Percentiles rank a stretch among this genome's conserved stretches.
Conservation (phyloP, 2,888 invertebrate species). For the Polia nebulosa region DNA sequence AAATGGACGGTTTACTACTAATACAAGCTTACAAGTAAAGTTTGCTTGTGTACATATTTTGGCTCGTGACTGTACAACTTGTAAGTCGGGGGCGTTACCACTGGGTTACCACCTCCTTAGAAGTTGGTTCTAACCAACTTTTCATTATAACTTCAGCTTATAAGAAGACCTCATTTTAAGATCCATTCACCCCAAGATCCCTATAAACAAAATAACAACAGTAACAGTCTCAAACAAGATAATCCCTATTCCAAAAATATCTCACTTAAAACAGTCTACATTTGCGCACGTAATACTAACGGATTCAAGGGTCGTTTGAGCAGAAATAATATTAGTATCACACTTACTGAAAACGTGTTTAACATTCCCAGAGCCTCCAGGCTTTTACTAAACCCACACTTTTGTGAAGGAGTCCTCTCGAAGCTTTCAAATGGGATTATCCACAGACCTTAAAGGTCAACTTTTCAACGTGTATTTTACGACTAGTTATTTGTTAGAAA, state of each 20-base stretch:
- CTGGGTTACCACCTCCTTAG: too few relatives aligned
- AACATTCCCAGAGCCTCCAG: not conserved
- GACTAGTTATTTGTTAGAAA: too few relatives aligned
- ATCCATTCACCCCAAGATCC: not conserved
- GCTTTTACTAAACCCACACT: slow-evolving; percentile 5
- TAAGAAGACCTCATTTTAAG: not conserved
- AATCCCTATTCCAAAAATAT: slow-evolving; percentile 26
- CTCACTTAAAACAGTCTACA: not conserved
- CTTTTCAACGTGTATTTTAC: slow-evolving; percentile 8
- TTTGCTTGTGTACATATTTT: too few relatives aligned
- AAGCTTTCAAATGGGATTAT: slow-evolving; percentile 15
- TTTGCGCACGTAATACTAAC: slow-evolving; percentile 15
- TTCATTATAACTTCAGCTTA: not conserved
- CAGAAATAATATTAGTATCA: slow-evolving; percentile 44
- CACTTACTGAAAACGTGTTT: slow-evolving; percentile 23
- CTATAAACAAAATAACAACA: not conserved
- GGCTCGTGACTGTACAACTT: too few relatives aligned
- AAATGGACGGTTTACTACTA: too few relatives aligned
- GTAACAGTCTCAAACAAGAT: not conserved
- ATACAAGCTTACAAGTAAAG: too few relatives aligned
- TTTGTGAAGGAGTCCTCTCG: not conserved
- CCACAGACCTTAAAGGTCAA: slow-evolving; percentile 18
- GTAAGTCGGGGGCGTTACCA: too few relatives aligned
- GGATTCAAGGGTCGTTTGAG: slow-evolving; percentile 18
- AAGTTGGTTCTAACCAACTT: not conserved